Evolutionary conservation across 2,797 vertebrate genomes (phyloP), one percentile per base, ranked within the genome.

Genomic region (Chelonia mydas): DNA sequence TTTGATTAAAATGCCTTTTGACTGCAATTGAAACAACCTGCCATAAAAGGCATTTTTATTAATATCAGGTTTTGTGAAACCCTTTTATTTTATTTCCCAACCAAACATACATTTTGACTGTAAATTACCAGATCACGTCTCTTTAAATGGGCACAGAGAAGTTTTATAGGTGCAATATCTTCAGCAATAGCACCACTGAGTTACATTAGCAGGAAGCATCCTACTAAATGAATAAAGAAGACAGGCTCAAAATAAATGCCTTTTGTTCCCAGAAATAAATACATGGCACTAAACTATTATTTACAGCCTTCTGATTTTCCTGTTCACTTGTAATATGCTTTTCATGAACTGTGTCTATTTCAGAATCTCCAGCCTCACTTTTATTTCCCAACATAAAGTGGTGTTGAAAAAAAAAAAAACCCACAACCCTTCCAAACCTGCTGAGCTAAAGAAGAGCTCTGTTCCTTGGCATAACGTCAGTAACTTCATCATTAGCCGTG

Each of bases 201-300:
- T 87, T 93, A 86, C 83, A 92, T 94, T 95, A 96, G 51, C 81
- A 90, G 79, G 72, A 93, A 95, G 83, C 54, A 81, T 76, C 85
- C 45, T 59, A 88, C 57, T 49, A 97, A 97, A 91, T 90, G 65
- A 97, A 96, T 89, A 95, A 90, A 95, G 78, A 92, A 11, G 89
- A 84, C 81, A 93, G 16, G 83, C 86, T 93, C 53, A 89, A 92
- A 95, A 94, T 81, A 92, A 90, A 95, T 74, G n/a, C 11, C 54
- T 93, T 96, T 94, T 93, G 53, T 95, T 95, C 94, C 50, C 47
- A 94, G 86, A 94, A 97, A 94, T 41, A 94, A 88, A 86, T 19
- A 92, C 59, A 78, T 21, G 90, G 45, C n/a, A 84, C 83, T 92
- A 95, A 97, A 88, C 31, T 28, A 83, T 33, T 88, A 54, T 80